phyloP scores from a whole-genome alignment of 2,888 invertebrate species.

The Drosophila lutescens region DNA sequence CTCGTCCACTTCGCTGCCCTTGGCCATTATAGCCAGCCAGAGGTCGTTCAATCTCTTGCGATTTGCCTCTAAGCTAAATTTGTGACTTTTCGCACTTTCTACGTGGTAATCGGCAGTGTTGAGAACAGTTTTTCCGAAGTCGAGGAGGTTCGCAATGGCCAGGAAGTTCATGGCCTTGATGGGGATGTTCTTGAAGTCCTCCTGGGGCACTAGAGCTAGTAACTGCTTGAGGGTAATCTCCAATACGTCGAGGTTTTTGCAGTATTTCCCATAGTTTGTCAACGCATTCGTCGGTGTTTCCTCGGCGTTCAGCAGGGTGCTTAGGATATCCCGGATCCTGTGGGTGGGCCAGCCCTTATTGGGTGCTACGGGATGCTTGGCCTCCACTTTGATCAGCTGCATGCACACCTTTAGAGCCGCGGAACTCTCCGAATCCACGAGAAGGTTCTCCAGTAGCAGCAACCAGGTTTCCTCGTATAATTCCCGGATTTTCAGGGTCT shows the following conservation, averaged over 20 bases:
- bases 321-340: slow-evolving; percentile 88
- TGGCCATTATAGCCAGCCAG: slow-evolving; percentile 88
- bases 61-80: slow-evolving; percentile 85
- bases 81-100: slow-evolving; percentile 2
- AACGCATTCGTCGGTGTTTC: slow-evolving; percentile 87
- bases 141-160: slow-evolving; percentile 87
- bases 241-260: slow-evolving; percentile 90
- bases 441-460: slow-evolving; percentile 84
- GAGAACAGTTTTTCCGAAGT: slow-evolving; percentile 81
- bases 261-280: slow-evolving; percentile 90
- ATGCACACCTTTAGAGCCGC: slow-evolving; percentile 90
- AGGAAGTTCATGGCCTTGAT: slow-evolving; percentile 87
- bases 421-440: slow-evolving; percentile 78
- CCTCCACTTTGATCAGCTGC: slow-evolving; percentile 90
- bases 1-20: slow-evolving; percentile 86
- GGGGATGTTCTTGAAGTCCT: slow-evolving; percentile 84
- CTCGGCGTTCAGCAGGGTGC: slow-evolving; percentile 87
- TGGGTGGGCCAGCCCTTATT: slow-evolving; percentile 85
- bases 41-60: slow-evolving; percentile 88
- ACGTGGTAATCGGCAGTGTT: slow-evolving; percentile 79
- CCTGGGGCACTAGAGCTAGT: slow-evolving; percentile 86
- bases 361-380: slow-evolving; percentile 86
- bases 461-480: slow-evolving; percentile 88
- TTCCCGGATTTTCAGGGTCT: background rate
- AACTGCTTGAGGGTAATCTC: slow-evolving; percentile 89